Evolutionary conservation across 2,797 vertebrate genomes (phyloP).

Genomic region (Spea hammondii): DNA sequence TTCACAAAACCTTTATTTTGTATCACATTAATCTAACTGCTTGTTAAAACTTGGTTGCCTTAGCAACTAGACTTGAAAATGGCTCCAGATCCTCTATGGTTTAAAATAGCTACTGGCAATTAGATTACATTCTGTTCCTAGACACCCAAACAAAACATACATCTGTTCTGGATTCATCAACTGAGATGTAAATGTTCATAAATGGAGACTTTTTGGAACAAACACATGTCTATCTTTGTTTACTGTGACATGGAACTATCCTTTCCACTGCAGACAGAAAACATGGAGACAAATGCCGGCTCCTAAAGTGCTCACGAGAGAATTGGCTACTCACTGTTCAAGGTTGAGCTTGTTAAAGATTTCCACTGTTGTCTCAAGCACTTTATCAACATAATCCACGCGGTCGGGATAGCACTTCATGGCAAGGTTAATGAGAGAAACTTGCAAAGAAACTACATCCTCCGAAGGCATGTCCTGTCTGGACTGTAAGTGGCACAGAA

Average conservation of each 20-base stretch:
- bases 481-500: conserved; percentile 70
- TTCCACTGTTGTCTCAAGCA: conserved; percentile 95
- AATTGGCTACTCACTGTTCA: conserved; percentile 83
- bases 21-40: too few relatives aligned
- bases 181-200: background rate
- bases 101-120: conserved; percentile 10
- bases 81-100: background rate
- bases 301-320: background rate
- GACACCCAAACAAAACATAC: background rate
- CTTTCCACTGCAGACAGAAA: background rate
- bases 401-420: conserved; percentile 98
- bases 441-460: conserved; percentile 95
- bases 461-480: conserved; percentile 98
- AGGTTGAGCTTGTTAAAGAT: conserved; percentile 98
- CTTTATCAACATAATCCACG: conserved; percentile 97
- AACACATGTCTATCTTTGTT: background rate
- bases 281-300: background rate
- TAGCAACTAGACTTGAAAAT: conserved; percentile 17
- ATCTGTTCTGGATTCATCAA: background rate
- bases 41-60: conserved; percentile 17
- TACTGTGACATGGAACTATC: background rate
- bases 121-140: background rate
- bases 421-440: conserved; percentile 96
- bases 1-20: too few relatives aligned
- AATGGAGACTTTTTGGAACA: background rate